Conservation (phyloP, 2,888 invertebrate species). For the Caenorhabditis sp. region DNA sequence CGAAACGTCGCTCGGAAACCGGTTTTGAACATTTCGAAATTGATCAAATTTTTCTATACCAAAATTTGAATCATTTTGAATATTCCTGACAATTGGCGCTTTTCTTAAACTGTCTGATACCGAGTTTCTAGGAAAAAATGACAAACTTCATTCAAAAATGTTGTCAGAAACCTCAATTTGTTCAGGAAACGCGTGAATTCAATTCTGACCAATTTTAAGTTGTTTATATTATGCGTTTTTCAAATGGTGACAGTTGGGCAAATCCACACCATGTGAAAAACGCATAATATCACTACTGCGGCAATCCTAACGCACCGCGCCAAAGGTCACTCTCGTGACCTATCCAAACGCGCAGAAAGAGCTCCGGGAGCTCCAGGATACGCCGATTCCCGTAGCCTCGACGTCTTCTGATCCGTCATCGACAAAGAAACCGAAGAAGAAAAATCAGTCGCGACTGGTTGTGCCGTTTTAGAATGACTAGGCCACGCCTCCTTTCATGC, state of each 20-base stretch:
- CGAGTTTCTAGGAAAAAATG: too few species aligned
- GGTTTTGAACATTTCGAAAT: too few species aligned
- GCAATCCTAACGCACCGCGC: conserved; percentile 16
- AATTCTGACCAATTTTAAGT: conserved; percentile 56
- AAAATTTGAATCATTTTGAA: too few species aligned
- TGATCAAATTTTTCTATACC: too few species aligned
- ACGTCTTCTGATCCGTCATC: neutral
- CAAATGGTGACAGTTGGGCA: too few species aligned
- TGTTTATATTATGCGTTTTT: conserved; percentile 15
- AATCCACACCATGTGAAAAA: too few species aligned
- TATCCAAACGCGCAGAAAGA: conserved; percentile 2
- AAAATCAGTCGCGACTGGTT: conserved; percentile 55
- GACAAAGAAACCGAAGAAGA: conserved; percentile 42
- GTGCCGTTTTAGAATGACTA: conserved; percentile 26
- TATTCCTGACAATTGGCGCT: too few species aligned
- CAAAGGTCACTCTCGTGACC: conserved; percentile 39
- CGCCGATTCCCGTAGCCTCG: neutral
- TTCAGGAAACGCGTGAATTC: conserved; percentile 38
- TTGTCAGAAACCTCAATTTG: neutral
- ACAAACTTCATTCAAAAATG: too few species aligned
- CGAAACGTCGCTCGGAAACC: too few species aligned
- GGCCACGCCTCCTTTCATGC: neutral
- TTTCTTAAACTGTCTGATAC: too few species aligned
- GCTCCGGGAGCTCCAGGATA: neutral
- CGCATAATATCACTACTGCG: conserved; percentile 10